A percentile compares a stretch with the other conserved stretches of the same genome.
phyloP scores from a whole-genome alignment of 2,888 invertebrate genomes.

The Hyles lineata region DNA sequence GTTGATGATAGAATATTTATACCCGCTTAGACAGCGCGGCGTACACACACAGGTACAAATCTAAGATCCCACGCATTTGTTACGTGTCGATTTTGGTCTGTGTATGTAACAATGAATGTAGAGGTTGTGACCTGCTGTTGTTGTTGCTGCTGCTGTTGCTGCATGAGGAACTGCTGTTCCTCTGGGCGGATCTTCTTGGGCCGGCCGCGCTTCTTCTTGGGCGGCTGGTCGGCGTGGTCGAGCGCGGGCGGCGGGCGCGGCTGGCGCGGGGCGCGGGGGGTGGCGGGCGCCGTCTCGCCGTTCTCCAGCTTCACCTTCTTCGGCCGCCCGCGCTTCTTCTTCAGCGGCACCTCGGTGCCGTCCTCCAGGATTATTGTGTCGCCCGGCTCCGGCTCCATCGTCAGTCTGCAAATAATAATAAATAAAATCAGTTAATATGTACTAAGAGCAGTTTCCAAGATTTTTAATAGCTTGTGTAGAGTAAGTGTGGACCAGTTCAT shows the following conservation, averaged over 20 bases:
- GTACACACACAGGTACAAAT: no score
- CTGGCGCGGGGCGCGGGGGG: constrained; percentile 76
- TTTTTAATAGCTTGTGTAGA: no score
- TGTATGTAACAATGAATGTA: not conserved
- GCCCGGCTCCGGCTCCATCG: constrained; percentile 81
- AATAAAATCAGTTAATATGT: not conserved
- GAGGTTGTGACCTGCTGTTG: not conserved
- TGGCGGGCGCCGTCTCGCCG: constrained; percentile 86
- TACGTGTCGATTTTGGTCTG: not conserved
- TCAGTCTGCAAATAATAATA: constrained; percentile 63
- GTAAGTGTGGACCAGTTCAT: no score
- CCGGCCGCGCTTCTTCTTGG: constrained; percentile 94
- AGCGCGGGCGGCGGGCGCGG: constrained; percentile 62
- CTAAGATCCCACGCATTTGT: no score
- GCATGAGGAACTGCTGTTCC: constrained; percentile 82
- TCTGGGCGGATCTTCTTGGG: constrained; percentile 93
- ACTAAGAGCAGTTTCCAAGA: no score
- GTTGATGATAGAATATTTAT: no score
- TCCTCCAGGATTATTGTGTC: constrained; percentile 85
- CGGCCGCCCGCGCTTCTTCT: constrained; percentile 95
- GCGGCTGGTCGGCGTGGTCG: constrained; percentile 80
- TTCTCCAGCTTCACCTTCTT: constrained; percentile 91
- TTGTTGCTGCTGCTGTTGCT: constrained; percentile 76
- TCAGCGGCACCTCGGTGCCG: constrained; percentile 88
- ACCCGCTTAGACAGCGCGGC: no score